Evolutionary conservation across 2,113 vertebrate genomes (phyloP), one percentile per base, ranked within the genome.

Genomic region (Nerophis lumbriciformis): DNA sequence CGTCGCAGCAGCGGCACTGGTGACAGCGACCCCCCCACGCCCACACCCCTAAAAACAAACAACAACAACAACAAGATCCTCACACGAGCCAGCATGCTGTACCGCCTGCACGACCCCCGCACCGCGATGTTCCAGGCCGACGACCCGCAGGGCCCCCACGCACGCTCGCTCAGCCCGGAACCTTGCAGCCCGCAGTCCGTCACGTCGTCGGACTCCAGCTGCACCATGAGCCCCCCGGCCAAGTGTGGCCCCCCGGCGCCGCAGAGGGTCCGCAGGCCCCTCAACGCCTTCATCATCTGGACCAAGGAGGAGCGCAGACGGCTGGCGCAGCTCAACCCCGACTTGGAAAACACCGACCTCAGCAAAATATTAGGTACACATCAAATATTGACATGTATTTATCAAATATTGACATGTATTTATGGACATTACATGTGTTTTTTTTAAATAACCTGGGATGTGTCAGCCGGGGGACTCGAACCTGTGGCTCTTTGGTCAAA

Each of bases 271-370:
- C 69, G 92, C 39, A 90, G 92, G 72, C 92, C 92, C 9, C 74
- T 93, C 55, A 93, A 92, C 69, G 91, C 92, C 15, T 93, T 93
- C 80, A 93, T 93, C 80, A 92, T 93, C 61, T 92, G 92, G 84
- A 92, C 91, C n/a, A 92, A 92, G 78, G 89, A 90, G 68, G 91
- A 92, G 72, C 87, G 91, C 44, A 76, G 90, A 72, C 73, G 91
- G 8, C 76, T 92, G 48, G 88, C 89, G 16, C 88, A 88, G 50
- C 85, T 88, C 0, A 85, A 88, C 60, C 92, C 92, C 3, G 90
- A 93, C 65, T 80, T 93, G 73, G 91, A 92, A 75, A 93, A 93
- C 78, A 92, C 92, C 0, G 92, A 92, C 64, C 84, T 93, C 9
- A 92, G 91, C 82, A 92, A 92, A 84, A 93, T 93, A 72, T 89